Base-by-base conservation (phyloP, 2,888 invertebrate species). In the Busseola fusca region DNA sequence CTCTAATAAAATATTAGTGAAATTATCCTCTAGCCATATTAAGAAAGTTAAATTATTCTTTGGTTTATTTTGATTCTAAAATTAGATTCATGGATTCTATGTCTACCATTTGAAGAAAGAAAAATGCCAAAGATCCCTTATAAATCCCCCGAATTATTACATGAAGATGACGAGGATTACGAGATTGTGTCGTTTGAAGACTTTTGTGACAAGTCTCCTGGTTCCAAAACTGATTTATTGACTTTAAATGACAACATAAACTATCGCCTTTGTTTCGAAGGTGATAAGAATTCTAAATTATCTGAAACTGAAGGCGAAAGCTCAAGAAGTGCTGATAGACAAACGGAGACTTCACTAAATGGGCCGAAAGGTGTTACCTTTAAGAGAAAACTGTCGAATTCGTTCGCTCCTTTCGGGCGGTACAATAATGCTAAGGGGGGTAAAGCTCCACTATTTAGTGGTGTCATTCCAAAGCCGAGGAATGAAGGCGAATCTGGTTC, bases 161-260 rank as follows among this genome's bases (percentile, higher is more conserved):
- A 86, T n/a, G 93, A 93, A 68, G 90, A 92, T 27, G 93, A 94
- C 25, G 94, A 95, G 60, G 96, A 96, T 77, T 96, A 96, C 74
- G 96, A 96, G 84, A 95, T 96, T 71, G 96, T 96, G 40, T 96
- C 96, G 1, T 96, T 96, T 85, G 96, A 96, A 87, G 96, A 96
- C 69, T 96, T 96, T 87, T 96, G 96, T 81, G 96, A 96, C 81
- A 96, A 96, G 80, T 94, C 94, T 62, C 91, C 95, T 1, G 93
- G 93, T 59, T 91, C 93, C 27, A 96, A 96, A 86, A 96, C 96
- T 18, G 96, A 96, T 90, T 94, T 96, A 74, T 93, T 96, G 80
- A 94, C 96, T 10, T 86, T 96, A 71, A 96, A 95, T 78, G 96
- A 96, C 80, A 96, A 96, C 77, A 95, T 96, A 50, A 96, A 96